phyloP scores from a whole-genome alignment of 2,113 vertebrate genomes.

The Psammodynastes pulverulentus region DNA sequence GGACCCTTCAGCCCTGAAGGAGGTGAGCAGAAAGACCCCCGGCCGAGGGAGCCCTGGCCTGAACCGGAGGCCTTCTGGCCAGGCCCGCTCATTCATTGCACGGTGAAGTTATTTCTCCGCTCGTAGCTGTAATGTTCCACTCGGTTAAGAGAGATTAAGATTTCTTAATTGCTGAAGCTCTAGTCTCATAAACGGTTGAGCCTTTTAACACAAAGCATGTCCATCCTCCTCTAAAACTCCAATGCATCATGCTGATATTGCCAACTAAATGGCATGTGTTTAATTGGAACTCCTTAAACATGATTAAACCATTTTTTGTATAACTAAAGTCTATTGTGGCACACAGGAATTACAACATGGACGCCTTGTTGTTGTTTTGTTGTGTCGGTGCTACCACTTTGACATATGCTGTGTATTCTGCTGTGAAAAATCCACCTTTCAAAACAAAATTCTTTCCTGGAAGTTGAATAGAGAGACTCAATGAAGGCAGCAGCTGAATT shows the following conservation, averaged over 20 bases:
- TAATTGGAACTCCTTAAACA: constrained; percentile 63
- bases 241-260: constrained; percentile 60
- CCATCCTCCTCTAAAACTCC: constrained; percentile 62
- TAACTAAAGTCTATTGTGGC: constrained; percentile 53
- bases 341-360: constrained; percentile 48
- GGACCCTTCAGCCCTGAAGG: constrained; percentile 86
- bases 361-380: constrained; percentile 42
- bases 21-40: constrained; percentile 78
- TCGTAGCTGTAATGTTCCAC: constrained; percentile 60
- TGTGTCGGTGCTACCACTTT: background rate
- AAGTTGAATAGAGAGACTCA: background rate
- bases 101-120: constrained; percentile 45
- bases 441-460: background rate
- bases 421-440: constrained; percentile 41
- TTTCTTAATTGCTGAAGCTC: constrained; percentile 40
- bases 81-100: constrained; percentile 45
- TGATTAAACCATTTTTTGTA: constrained; percentile 61
- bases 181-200: constrained; percentile 41
- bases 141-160: constrained; percentile 36
- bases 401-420: constrained; percentile 39
- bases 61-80: constrained; percentile 58
- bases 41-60: constrained; percentile 59
- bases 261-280: constrained; percentile 68
- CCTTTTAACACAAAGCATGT: constrained; percentile 60
- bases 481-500: background rate